A percentile compares a stretch with the other conserved stretches of the same genome.
These are phyloP conservation scores for Drosophila mayri DNA, from an alignment of 1,140 invertebrate species.

Conservation along the genomic window DNA sequence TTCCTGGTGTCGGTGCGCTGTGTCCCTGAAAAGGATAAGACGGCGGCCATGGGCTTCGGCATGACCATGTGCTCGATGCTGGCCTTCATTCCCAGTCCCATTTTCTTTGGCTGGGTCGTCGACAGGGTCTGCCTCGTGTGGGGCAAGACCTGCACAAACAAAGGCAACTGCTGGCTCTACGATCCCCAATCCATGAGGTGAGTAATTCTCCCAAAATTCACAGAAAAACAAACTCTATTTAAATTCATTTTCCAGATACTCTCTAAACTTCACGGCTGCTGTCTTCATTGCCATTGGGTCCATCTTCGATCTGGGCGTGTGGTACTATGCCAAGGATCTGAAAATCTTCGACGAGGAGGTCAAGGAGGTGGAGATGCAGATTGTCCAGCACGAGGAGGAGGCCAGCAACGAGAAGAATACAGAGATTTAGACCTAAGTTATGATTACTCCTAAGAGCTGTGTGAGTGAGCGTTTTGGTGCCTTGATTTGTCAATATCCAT, in stretches of 20 bases:
- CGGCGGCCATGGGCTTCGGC: constrained; percentile 89
- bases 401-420: constrained; percentile 74
- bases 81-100: constrained; percentile 90
- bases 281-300: constrained; percentile 88
- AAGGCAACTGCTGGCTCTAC: constrained; percentile 91
- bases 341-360: constrained; percentile 90
- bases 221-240: neutral
- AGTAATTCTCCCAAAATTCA: constrained; percentile 33
- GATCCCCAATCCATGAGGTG: constrained; percentile 88
- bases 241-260: constrained; percentile 83
- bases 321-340: constrained; percentile 89
- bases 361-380: constrained; percentile 84
- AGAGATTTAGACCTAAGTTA: constrained; percentile 74
- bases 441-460: constrained; percentile 34
- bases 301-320: constrained; percentile 88
- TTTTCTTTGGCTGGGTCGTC: constrained; percentile 90
- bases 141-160: constrained; percentile 90
- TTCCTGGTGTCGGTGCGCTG: constrained; percentile 89
- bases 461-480: constrained; percentile 45
- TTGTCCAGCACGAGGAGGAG: constrained; percentile 79
- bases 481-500: constrained; percentile 43
- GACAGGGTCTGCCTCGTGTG: constrained; percentile 90
- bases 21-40: constrained; percentile 90
- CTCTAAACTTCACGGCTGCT: constrained; percentile 89
- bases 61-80: constrained; percentile 89